Evolutionary conservation across 2,113 vertebrate species (phyloP), one percentile per base, ranked within the genome.

Genomic region (Triplophysa siluroides): DNA sequence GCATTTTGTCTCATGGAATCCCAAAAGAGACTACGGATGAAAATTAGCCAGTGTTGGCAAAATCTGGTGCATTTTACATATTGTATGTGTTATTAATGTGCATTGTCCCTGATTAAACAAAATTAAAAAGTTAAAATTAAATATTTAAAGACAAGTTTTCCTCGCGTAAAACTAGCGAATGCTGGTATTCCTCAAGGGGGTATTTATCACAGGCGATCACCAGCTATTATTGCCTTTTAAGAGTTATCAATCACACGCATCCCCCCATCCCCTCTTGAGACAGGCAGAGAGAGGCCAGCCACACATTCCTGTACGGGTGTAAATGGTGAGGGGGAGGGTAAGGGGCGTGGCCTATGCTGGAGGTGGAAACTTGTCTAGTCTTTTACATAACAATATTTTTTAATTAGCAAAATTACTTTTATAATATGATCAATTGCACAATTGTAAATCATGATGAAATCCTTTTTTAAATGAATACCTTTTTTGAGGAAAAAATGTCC

Each of bases 261-360:
- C 19, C 71, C 54, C 54, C 7, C 33, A 43, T 1, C 71, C 58
- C 58, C n/a, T 6, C 33, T 38, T 38, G 33, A 26, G 19, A 72
- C 2, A 72, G 19, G 19, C 26, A 58, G 50, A 54, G 50, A 54
- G 24, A 74, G 70, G 10, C 54, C 13, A 60, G 41, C 54, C 54
- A 61, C 10, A 38, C 78, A 56, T 75, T 76, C 75, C 78, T 79
- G 47, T 26, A 68, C 83, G 63, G 68, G 85, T 89, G 89, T 58
- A 10, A 89, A 90, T 91, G 82, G 84, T 83, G 82, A 6, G 74
- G 66, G 69, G 33, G 54, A 23, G 29, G 52, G 50, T 4, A 56
- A 41, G 54, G n/a, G 54, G 33, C 0, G 12, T 71, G 70, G 33
- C n/a, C 38, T 21, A 6, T 41, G 12, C 8, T 58, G 29, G 29